Evolutionary conservation across 1,140 invertebrate species (phyloP), one percentile per base, ranked within the genome.

Genomic region (Venturia canescens): DNA sequence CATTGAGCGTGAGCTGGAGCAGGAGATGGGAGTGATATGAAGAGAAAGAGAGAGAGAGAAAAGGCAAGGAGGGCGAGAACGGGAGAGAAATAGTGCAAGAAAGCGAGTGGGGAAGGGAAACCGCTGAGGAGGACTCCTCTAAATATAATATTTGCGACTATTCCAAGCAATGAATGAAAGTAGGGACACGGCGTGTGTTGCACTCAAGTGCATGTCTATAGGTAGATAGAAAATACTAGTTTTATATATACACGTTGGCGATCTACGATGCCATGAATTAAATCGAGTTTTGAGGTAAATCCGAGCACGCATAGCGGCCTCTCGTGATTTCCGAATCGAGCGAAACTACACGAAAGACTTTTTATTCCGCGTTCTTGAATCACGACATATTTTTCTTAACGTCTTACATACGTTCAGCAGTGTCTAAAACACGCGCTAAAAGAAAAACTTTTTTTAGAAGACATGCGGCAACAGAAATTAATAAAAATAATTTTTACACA

Each of bases 141-240:
- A 90, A 88, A 88, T 90, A 88, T 90, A 90, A 84, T 87, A 84
- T 88, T 85, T 63, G 76, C 78, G 81, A 83, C 86, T 90, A 90
- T 90, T 90, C 88, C 85, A 76, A 87, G 87, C 86, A 74, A 86
- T 90, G 88, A 90, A 90, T 90, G 89, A 88, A 89, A 89, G 85
- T 77, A 70, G 66, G 57, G 57, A 44, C 60, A 23, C 27, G 57
- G 71, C 70, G 72, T 34, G 27, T 76, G 23, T 57, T 34, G 48
- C 53, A 26, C 53, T 31, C 26, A n/a, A 27, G 60, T 60, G 57
- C 31, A 77, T 77, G 31, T 21, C 15, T 69, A 69, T 31, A 69
- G 1, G 31, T 27, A 16, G 13, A 69, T 29, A 31, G 66, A 31
- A 31, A 16, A 5, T 18, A 69, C 60, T 63, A 63, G 60, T 23